Conservation (phyloP, 2,113 vertebrate species). For the Oncorhynchus clarkii region DNA sequence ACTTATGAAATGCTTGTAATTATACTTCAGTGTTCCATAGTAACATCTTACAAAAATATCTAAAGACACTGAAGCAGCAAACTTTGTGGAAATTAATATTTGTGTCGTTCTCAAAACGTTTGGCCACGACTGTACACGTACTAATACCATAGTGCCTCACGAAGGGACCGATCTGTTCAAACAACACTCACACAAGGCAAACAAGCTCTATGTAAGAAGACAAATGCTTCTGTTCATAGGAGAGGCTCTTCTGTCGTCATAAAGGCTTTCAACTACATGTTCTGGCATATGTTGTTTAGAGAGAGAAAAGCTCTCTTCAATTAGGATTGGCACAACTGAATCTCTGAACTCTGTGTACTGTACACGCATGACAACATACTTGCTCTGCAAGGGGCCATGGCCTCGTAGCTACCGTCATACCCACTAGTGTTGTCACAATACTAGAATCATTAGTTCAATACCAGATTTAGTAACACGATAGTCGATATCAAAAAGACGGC, state of each 20-base stretch:
- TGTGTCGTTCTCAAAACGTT: too few species aligned
- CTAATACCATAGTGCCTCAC: neutral
- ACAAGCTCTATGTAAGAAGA: conserved; percentile 32
- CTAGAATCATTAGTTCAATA: too few species aligned
- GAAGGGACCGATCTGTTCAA: conserved; percentile 31
- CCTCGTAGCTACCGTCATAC: neutral
- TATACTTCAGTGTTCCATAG: too few species aligned
- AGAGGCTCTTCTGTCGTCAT: conserved; percentile 37
- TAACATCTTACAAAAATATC: too few species aligned
- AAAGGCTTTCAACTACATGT: conserved; percentile 62
- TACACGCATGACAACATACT: conserved; percentile 33
- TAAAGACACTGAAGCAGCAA: too few species aligned
- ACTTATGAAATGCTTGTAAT: too few species aligned
- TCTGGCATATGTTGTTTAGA: conserved; percentile 48
- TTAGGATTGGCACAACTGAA: conserved; percentile 30
- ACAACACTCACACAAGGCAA: conserved; percentile 31
- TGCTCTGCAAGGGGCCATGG: conserved; percentile 8
- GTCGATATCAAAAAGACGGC: too few species aligned
- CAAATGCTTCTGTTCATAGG: conserved; percentile 49
- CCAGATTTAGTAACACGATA: too few species aligned
- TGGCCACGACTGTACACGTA: neutral
- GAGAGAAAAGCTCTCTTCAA: conserved; percentile 36
- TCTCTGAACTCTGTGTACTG: conserved; percentile 4
- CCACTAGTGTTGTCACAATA: neutral
- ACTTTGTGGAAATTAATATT: too few species aligned